These are phyloP conservation scores for Amblyopsis hoosieri DNA, from an alignment of 2,797 vertebrate genomes.

Conservation along the genomic window DNA sequence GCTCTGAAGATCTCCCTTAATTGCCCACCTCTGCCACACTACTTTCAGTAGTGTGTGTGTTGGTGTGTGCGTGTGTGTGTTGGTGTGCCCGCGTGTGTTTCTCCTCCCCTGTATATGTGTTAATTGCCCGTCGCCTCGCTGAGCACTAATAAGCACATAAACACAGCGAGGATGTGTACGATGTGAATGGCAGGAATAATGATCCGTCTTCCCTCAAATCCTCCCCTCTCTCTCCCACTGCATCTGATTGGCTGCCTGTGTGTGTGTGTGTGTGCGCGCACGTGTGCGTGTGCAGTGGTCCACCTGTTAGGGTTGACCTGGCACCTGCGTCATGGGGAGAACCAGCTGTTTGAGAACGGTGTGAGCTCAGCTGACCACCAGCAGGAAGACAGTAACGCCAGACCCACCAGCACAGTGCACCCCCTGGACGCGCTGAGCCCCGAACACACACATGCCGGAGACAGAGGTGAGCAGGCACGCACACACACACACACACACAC, in stretches of 20 bases:
- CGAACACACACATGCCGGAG: conserved; percentile 75
- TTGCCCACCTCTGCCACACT: conserved; percentile 70
- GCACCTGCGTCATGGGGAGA: conserved; percentile 92
- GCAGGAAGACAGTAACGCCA: conserved; percentile 81
- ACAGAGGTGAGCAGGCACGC: conserved; percentile 75
- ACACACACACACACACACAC: not conserved
- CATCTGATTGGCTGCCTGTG: conserved; percentile 3
- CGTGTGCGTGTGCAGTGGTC: conserved; percentile 78
- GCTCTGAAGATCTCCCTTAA: conserved; percentile 75
- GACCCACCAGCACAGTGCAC: conserved; percentile 80
- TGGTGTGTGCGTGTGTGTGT: not conserved
- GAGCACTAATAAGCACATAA: conserved; percentile 65
- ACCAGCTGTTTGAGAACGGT: conserved; percentile 93
- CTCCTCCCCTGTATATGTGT: conserved; percentile 30
- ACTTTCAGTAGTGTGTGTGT: conserved; percentile 14
- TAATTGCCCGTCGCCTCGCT: conserved; percentile 58
- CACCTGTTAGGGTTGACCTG: conserved; percentile 97
- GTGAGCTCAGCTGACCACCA: conserved; percentile 87
- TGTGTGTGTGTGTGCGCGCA: not conserved
- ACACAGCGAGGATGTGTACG: conserved; percentile 50
- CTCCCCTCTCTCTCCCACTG: not conserved
- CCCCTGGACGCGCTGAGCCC: conserved; percentile 88
- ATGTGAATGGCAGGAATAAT: conserved; percentile 63
- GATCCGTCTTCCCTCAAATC: conserved; percentile 36
- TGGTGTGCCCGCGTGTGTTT: conserved; percentile 1